Evolutionary conservation across 2,888 invertebrate genomes (phyloP).

Genomic region (Caenorhabditis virilis): DNA sequence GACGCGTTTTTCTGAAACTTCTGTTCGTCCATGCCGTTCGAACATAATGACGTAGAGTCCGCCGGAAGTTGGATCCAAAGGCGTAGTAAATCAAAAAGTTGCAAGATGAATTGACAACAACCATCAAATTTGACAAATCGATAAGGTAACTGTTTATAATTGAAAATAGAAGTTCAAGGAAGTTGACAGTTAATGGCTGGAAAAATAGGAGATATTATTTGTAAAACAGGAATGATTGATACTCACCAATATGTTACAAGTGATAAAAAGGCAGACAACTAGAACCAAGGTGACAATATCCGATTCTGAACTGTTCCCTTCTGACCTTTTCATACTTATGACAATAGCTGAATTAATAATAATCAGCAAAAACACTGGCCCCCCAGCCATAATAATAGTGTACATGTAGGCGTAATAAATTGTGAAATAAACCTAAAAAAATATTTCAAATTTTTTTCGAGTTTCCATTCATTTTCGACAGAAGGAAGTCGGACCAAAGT

Average conservation of each 20-base stretch:
- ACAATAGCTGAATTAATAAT: constrained; percentile 60
- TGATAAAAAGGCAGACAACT: constrained; percentile 63
- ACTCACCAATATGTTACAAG: constrained; percentile 61
- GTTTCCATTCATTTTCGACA: no score
- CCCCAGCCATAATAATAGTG: constrained; percentile 64
- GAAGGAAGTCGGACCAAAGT: constrained; percentile 1
- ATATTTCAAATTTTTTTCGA: not conserved
- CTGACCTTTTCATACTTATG: constrained; percentile 45
- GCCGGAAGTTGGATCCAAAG: constrained; percentile 60
- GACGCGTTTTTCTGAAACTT: not conserved
- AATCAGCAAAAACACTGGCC: constrained; percentile 60
- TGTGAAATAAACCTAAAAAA: constrained; percentile 51
- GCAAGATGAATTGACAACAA: constrained; percentile 63
- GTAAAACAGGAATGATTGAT: constrained; percentile 1
- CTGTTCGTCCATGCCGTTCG: constrained; percentile 13
- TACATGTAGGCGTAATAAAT: constrained; percentile 64
- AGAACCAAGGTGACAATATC: constrained; percentile 65
- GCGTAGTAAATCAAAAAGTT: constrained; percentile 66
- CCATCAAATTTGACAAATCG: constrained; percentile 65
- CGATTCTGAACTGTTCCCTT: constrained; percentile 37
- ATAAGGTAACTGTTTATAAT: constrained; percentile 63
- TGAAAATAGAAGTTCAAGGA: constrained; percentile 58
- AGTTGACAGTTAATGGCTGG: constrained; percentile 65
- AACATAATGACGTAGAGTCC: constrained; percentile 51
- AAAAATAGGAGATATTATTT: constrained; percentile 11